Percentiles rank a stretch among this genome's conserved stretches.
Conservation (phyloP, 2,797 vertebrate species). For the Poliocrania exsul region DNA sequence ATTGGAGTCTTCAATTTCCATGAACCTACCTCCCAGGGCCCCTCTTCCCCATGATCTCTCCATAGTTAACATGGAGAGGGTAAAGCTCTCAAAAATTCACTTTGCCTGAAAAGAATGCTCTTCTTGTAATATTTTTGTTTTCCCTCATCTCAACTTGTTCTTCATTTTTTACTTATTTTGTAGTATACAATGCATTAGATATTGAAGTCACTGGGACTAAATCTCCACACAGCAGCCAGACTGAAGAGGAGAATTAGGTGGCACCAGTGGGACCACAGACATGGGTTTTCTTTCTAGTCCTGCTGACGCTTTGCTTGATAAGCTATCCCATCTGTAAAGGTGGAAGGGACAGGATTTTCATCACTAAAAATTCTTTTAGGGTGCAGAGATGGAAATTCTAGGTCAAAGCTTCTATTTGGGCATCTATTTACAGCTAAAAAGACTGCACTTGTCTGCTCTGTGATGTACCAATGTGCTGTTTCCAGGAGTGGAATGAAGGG, state of each 20-base stretch:
- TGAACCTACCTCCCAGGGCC: background rate
- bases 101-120: background rate
- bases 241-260: background rate
- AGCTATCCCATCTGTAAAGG: background rate
- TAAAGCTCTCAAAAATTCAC: background rate
- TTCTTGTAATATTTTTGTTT: background rate
- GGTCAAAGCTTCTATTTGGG: background rate
- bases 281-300: background rate
- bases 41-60: background rate
- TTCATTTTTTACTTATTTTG: background rate
- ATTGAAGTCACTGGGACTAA: background rate
- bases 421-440: background rate
- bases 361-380: background rate
- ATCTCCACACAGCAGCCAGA: background rate
- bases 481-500: background rate
- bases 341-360: background rate
- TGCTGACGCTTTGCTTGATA: rapidly evolving
- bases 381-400: background rate
- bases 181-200: background rate
- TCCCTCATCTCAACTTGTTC: background rate
- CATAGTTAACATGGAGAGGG: background rate
- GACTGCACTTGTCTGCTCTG: background rate
- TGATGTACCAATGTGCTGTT: background rate
- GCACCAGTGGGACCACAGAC: background rate
- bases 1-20: background rate